phyloP scores from a whole-genome alignment of 1,140 invertebrate genomes.

The Ceratina australensis region DNA sequence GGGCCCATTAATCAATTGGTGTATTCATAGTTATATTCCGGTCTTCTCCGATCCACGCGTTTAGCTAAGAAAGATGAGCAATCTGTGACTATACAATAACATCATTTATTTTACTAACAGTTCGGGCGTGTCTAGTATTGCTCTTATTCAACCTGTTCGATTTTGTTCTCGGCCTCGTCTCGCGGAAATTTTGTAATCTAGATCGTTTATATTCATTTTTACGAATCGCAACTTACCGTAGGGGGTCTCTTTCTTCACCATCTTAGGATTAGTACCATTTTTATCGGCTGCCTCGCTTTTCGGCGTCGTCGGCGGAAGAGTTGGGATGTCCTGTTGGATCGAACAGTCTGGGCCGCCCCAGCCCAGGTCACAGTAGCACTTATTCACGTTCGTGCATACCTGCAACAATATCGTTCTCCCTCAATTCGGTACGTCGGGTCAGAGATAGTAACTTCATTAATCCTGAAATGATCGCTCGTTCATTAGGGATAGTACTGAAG shows the following conservation, averaged over 20 bases:
- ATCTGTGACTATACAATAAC: no score
- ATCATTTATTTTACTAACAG: no score
- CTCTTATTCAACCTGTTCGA: not conserved
- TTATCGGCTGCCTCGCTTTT: slow-evolving; percentile 77
- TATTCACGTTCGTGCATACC: slow-evolving; percentile 96
- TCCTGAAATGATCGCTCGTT: not conserved
- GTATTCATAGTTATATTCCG: no score
- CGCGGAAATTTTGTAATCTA: not conserved
- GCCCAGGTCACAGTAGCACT: slow-evolving; percentile 93
- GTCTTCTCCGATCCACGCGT: not conserved
- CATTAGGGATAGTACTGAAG: no score
- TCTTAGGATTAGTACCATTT: slow-evolving; percentile 83
- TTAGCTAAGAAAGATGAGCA: no score
- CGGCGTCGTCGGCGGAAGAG: slow-evolving; percentile 77
- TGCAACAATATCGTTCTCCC: slow-evolving; percentile 68
- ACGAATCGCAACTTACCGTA: slow-evolving; percentile 85
- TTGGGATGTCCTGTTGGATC: slow-evolving; percentile 84
- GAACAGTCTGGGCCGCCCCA: slow-evolving; percentile 96
- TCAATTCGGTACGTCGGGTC: not conserved
- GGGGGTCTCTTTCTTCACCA: slow-evolving; percentile 92
- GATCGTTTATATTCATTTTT: not conserved
- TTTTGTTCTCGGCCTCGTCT: not conserved
- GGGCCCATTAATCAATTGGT: not conserved
- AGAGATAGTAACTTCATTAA: not conserved
- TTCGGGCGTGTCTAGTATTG: no score